Evolutionary conservation across 2,888 invertebrate species (phyloP), one percentile per base, ranked within the genome.

Genomic region (Papilio demoleus): DNA sequence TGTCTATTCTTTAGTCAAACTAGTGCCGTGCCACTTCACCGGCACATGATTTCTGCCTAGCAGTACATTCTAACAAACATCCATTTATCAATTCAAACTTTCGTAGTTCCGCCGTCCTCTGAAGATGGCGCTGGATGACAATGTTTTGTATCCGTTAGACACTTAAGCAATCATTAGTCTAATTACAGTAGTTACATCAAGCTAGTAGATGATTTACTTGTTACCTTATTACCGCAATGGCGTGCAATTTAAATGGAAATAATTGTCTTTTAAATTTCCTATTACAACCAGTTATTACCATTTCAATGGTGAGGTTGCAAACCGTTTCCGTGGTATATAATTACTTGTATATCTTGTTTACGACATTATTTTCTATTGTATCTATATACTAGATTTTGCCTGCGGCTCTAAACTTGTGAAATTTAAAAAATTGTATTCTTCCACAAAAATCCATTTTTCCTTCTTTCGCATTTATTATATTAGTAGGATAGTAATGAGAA

Each of bases 191-290:
- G 6, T 5, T 24, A 22, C 5, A 50, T 24, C 14, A 24, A 50
- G 2, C 47, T 24, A 50, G 24, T 0, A 50, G 47, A 50, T 50
- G 17, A 42, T 42, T 50, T 22, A 2, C 12, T 50, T 50, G 24
- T 9, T 50, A 17, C 17, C 47, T 50, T 12, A 50, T 50, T 50
- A 50, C 22, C 12, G 47, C 24, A 50, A 50, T 50, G 12, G 12
- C 22, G 47, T 50, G 24, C 22, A 50, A 50, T 50, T 50, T 24
- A 50, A 50, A 12, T 24, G 47, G 5, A 50, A 50, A 50, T n/a
- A n/a, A n/a, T 50, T 50, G 24, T 24, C 47, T 50, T 50, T 50
- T 50, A 24, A 50, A 19, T 45, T 17, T 22, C 12, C 47, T 22
- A 47, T 47, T 47, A 50, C 14, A 4, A 24, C 2, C 14, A 50